Evolutionary conservation across 2,797 vertebrate genomes (phyloP), one percentile per base, ranked within the genome.

Genomic region (Cercopithecus diana): DNA sequence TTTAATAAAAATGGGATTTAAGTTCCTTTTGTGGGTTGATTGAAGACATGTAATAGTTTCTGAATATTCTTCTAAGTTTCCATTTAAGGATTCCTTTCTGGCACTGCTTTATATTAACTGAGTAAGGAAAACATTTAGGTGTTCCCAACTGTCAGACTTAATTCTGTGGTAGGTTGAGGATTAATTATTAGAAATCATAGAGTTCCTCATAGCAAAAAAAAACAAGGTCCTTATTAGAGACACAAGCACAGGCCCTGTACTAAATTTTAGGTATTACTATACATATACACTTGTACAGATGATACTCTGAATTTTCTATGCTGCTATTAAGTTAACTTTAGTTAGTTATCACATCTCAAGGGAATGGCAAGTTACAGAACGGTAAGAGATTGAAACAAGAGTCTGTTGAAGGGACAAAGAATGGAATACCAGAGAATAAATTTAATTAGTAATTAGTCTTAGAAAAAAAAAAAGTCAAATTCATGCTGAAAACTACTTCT

Each of bases 31-130:
- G 39, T 87, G 50, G 28, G 7, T 82, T 57, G 50, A 85, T 64
- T 86, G n/a, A 92, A 83, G 80, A 45, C 9, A 17, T 81, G 39
- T 81, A 84, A 61, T 76, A 93, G 50, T 90, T 93, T 93, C 55
- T 85, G n/a, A 92, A 57, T 57, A 75, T 52, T 95, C 70, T 82
- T 52, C 17, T 85, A 17, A 81, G 67, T 75, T 93, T 93, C 55
- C 50, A 88, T 70, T 90, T 96, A 80, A 95, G 41, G n/a, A 87
- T 26, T 67, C 8, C 61, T 58, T 96, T 73, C 30, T 81, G 77
- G 33, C 14, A 52, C 28, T 64, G 41, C 52, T 80, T 76, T 86
- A 82, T 61, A 87, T 76, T 93, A 87, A 89, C 11, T 92, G 28
- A 58, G 5, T 82, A 82, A 92, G 52, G 4, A 89, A 92, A 57